phyloP scores from a whole-genome alignment of 2,797 vertebrate genomes.

The Rhodeus uyekii region DNA sequence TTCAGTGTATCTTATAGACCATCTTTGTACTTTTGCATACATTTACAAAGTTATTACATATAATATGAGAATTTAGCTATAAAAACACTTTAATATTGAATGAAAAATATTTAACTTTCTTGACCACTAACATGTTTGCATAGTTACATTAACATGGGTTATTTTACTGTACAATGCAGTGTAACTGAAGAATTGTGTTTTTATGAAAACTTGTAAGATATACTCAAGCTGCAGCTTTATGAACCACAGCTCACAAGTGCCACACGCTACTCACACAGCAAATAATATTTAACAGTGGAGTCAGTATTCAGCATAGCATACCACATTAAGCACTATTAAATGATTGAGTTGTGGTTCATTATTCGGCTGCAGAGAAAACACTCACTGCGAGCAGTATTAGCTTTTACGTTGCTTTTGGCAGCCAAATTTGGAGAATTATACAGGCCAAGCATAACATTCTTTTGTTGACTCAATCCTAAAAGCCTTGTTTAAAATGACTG shows the following conservation, averaged over 20 bases:
- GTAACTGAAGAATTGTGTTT: slow-evolving; percentile 7
- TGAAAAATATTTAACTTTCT: neutral
- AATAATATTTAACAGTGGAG: slow-evolving; percentile 11
- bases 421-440: neutral
- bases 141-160: neutral
- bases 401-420: slow-evolving; percentile 29
- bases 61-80: neutral
- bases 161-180: neutral
- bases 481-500: slow-evolving; percentile 34
- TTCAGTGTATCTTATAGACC: neutral
- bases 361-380: slow-evolving; percentile 8
- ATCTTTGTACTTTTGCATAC: slow-evolving; percentile 24
- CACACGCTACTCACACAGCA: neutral
- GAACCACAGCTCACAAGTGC: slow-evolving; percentile 5
- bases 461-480: slow-evolving; percentile 30
- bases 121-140: neutral
- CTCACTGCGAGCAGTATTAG: slow-evolving; percentile 13
- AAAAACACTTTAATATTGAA: slow-evolving; percentile 12
- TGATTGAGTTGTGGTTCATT: slow-evolving; percentile 12
- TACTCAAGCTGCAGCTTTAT: neutral
- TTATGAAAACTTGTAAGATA: too few species aligned
- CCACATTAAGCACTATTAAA: slow-evolving; percentile 8
- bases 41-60: slow-evolving; percentile 20
- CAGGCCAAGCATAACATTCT: slow-evolving; percentile 11
- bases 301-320: neutral